Evolutionary conservation across 2,797 vertebrate genomes (phyloP), one percentile per base, ranked within the genome.

Genomic region (Chelidonichthys spinosus): DNA sequence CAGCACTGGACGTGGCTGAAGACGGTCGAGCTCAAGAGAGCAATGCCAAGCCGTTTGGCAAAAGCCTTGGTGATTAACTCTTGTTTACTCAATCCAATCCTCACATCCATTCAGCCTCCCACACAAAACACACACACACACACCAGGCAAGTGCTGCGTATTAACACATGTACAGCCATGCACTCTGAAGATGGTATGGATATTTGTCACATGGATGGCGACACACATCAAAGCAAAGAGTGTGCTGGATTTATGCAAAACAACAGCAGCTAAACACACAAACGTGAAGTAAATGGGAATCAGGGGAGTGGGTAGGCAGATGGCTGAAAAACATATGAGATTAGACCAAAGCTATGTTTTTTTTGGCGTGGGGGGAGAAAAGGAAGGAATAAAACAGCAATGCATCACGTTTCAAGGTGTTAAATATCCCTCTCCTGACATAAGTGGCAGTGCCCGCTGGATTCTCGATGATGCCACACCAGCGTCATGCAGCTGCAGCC

Each of bases 181-280:
- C 54, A 62, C 33, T 37, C 25, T 64, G 56, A 78, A 70, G 60
- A 74, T 61, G 62, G 37, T 32, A 50, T 37, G 56, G 68, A 44
- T 72, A 72, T 82, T 52, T 64, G 54, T 81, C 74, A 74, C 79
- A 77, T 76, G 64, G 79, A 76, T 25, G 49, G 56, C 66, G 82
- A 70, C 73, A 81, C 72, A 78, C 65, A 72, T 81, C 69, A 87
- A 84, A 82, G 75, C 15, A 47, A 66, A n/a, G 68, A 73, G 82
- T 84, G 82, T 81, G 87, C 64, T 78, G 82, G 62, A 76, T 87
- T 82, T 79, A 82, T 75, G 66, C 79, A 82, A 79, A 84, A 67
- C 53, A 83, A 55, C 78, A 74, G 69, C 70, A 67, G 85, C 74
- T 77, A 72, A 81, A 78, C 64, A 79, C 75, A 81, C 54, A 78